These are phyloP conservation scores for Homarus gammarus DNA, from an alignment of 2,888 invertebrate species.

Conservation along the genomic window DNA sequence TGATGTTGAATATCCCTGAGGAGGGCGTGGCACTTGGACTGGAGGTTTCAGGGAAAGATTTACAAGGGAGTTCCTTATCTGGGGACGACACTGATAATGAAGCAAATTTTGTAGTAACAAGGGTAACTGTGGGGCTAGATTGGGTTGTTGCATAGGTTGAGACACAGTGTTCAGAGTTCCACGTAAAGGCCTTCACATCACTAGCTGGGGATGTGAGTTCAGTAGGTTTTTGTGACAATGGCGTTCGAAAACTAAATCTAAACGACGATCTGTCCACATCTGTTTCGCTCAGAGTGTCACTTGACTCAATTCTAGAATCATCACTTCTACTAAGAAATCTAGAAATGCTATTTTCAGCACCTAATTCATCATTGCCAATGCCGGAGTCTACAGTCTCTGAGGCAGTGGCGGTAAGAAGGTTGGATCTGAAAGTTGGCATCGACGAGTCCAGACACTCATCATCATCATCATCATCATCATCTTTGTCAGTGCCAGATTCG, in stretches of 20 bases:
- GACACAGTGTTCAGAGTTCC: conserved; percentile 62
- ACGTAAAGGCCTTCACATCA: conserved; percentile 44
- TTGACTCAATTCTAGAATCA: conserved; percentile 51
- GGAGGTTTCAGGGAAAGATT: conserved; percentile 61
- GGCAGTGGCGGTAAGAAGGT: conserved; percentile 67
- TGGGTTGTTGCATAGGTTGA: conserved; percentile 64
- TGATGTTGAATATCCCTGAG: conserved; percentile 74
- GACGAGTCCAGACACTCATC: conserved; percentile 62
- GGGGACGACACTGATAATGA: conserved; percentile 71
- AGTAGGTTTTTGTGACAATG: conserved; percentile 38
- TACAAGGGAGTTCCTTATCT: conserved; percentile 59
- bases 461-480: conserved; percentile 57
- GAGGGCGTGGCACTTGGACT: conserved; percentile 69
- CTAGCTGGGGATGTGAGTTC: conserved; percentile 44
- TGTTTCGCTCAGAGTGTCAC: conserved; percentile 41
- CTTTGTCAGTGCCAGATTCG: conserved; percentile 70
- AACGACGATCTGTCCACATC: conserved; percentile 44
- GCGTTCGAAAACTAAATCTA: conserved; percentile 58
- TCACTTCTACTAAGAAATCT: conserved; percentile 68
- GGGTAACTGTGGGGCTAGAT: conserved; percentile 68
- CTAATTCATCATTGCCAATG: conserved; percentile 74
- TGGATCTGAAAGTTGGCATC: conserved; percentile 41
- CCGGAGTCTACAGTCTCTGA: conserved; percentile 76
- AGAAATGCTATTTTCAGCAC: conserved; percentile 73
- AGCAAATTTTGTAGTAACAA: conserved; percentile 75